Base-by-base conservation (phyloP, 2,888 invertebrate genomes). In the Caenorhabditis drosophilae region DNA sequence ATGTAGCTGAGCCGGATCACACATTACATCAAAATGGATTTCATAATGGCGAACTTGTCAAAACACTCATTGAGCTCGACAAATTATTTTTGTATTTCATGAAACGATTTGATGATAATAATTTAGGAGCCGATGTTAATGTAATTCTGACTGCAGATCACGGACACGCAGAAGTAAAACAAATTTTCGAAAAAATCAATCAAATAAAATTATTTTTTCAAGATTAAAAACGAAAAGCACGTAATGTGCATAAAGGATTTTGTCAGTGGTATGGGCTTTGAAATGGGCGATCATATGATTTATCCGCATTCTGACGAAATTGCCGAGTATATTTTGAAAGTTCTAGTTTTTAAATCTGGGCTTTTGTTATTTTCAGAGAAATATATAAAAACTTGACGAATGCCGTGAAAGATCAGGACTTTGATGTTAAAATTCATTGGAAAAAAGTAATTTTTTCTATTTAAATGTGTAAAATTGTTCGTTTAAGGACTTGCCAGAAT, bases 401-500 rank as follows among this genome's bases (percentile, higher is more conserved):
- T 12, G 75, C 75, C 1, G 57, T 71, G 15, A 51, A 66, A 42
- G 55, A 41, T 18, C 40, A 73, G 18, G 41, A 44, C 3, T 67
- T 57, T 41, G 62, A 68, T 1, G 67, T 76, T 25, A 64, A 73
- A 25, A 51, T 76, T 25, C 66, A 69, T 51, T 57, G 61, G 51
- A 74, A 70, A 41, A 46, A n/a, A n/a, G n/a, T n/a, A n/a, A n/a
- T n/a, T n/a, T n/a, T n/a, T n/a, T n/a, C n/a, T n/a, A n/a, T n/a
- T n/a, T n/a, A n/a, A n/a, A n/a, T n/a, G n/a, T n/a, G n/a, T n/a
- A n/a, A n/a, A n/a, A n/a, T n/a, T n/a, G n/a, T n/a, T n/a, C n/a
- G n/a, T n/a, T n/a, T n/a, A n/a, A 68, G 45, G 67, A 89, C 15
- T 85, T 89, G 49, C 88, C 88, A 0, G 84, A 86, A 4, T 71